Percentiles rank a stretch among this genome's conserved stretches.
Conservation (phyloP, 2,888 invertebrate species). For the Dichetophora obliterata region DNA sequence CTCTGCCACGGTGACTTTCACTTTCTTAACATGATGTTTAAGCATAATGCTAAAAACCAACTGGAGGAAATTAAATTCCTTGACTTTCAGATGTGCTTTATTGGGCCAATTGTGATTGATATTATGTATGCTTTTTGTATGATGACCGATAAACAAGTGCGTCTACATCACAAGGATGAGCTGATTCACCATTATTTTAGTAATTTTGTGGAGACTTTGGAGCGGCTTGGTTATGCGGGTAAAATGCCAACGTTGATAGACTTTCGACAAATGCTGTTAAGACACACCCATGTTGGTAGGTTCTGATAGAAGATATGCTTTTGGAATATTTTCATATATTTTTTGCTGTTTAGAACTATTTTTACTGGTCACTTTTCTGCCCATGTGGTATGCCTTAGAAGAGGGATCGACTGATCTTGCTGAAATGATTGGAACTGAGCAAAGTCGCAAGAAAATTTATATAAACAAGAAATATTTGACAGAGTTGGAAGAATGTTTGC, state of each 20-base stretch:
- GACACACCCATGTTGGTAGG: constrained; percentile 11
- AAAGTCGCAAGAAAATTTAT: constrained; percentile 9
- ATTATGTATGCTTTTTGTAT: constrained; percentile 54
- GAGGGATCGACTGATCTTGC: not conserved
- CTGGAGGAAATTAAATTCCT: constrained; percentile 54
- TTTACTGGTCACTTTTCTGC: constrained; percentile 28
- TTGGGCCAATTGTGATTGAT: constrained; percentile 55
- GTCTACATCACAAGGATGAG: constrained; percentile 49
- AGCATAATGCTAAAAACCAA: constrained; percentile 27
- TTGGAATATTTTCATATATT: not conserved
- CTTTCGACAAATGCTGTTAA: constrained; percentile 46
- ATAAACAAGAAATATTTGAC: constrained; percentile 14
- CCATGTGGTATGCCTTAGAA: constrained; percentile 18
- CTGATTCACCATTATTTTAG: constrained; percentile 55
- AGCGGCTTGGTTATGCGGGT: constrained; percentile 52
- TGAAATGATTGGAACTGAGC: not conserved
- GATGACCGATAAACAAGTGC: constrained; percentile 49
- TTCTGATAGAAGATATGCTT: constrained; percentile 28
- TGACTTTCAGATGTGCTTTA: constrained; percentile 57
- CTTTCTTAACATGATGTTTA: constrained; percentile 58
- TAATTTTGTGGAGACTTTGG: constrained; percentile 50
- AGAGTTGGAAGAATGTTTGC: constrained; percentile 44
- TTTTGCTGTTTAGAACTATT: constrained; percentile 28
- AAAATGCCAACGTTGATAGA: constrained; percentile 48
- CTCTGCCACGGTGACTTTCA: constrained; percentile 61